Evolutionary conservation across 2,797 vertebrate genomes (phyloP), one percentile per base, ranked within the genome.

Genomic region (Fistularia commersonii): DNA sequence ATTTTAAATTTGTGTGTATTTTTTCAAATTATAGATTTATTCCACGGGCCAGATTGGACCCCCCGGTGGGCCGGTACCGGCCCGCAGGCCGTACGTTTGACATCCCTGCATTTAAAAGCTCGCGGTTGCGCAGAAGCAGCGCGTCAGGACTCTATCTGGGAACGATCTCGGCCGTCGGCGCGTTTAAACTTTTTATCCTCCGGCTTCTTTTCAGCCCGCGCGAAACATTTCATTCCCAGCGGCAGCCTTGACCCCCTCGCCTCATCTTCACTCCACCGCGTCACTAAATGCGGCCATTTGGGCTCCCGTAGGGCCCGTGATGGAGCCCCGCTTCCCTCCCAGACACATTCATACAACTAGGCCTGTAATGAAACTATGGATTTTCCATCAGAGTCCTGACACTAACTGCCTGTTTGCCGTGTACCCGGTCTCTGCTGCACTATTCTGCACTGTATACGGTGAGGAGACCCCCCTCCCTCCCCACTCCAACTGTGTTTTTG

Each of bases 281-380:
- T 80, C 76, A 74, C 85, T 76, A 82, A 82, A 75, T 77, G 80
- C 74, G 68, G 78, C 82, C 77, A 87, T 88, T 85, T 83, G 77
- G 84, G 83, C 83, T 86, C 80, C 77, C 77, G 65, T 59, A 78
- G 79, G 81, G 73, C 76, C 62, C 55, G 44, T 86, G 87, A 89
- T 73, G 58, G 75, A 88, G 84, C 72, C 66, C 41, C 32, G 65
- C 71, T 79, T 62, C 71, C 81, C 63, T 73, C 66, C 58, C 51
- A 40, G 82, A 65, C 79, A 77, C 83, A 77, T 86, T 85, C 74
- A 76, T 74, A 83, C 74, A 77, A 74, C 79, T 65, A 66, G 71
- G 78, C 69, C 73, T 76, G 82, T 89, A 91, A 89, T 89, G 85
- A 88, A 90, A 88, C 83, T 88, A 87, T 85, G 80, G 87, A 88